Percentiles rank a stretch among this genome's conserved stretches.
Evolutionary conservation across 2,113 vertebrate species (phyloP).

Genomic region (Hipposideros armiger): DNA sequence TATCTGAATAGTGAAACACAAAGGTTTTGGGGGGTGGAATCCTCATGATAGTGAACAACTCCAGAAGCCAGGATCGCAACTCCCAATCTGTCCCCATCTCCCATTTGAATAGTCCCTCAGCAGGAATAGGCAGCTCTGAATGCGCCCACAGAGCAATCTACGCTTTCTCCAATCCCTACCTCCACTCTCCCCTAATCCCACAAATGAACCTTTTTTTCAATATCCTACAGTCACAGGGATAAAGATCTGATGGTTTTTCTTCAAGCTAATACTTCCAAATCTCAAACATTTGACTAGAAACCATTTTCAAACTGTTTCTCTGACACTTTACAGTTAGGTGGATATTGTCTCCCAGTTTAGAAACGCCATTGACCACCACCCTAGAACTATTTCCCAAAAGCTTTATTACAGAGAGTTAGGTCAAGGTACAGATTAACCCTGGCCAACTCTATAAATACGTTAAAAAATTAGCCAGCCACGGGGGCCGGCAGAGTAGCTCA

Average conservation of each 20-base stretch:
- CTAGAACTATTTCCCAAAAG: neutral
- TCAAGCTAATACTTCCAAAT: constrained; percentile 1
- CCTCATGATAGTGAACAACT: constrained; percentile 66
- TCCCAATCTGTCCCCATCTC: neutral
- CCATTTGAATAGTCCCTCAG: neutral
- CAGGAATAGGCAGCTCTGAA: neutral
- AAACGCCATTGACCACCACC: neutral
- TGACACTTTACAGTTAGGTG: neutral
- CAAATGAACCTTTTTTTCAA: neutral
- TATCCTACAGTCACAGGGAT: constrained; percentile 63
- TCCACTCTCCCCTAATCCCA: neutral
- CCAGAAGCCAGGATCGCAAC: neutral
- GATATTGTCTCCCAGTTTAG: neutral
- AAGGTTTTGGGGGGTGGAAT: neutral
- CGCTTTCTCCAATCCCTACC: neutral
- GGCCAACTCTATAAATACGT: neutral
- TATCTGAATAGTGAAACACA: constrained; percentile 69
- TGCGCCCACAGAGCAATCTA: neutral
- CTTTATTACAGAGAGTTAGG: neutral
- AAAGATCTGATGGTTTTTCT: constrained; percentile 75
- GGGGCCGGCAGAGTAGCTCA: too few relatives aligned
- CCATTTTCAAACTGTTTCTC: neutral
- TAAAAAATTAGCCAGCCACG: neutral
- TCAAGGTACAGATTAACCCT: neutral
- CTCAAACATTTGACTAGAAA: neutral